phyloP scores from a whole-genome alignment of 1,140 invertebrate species.

The Chironomus striatipennis region DNA sequence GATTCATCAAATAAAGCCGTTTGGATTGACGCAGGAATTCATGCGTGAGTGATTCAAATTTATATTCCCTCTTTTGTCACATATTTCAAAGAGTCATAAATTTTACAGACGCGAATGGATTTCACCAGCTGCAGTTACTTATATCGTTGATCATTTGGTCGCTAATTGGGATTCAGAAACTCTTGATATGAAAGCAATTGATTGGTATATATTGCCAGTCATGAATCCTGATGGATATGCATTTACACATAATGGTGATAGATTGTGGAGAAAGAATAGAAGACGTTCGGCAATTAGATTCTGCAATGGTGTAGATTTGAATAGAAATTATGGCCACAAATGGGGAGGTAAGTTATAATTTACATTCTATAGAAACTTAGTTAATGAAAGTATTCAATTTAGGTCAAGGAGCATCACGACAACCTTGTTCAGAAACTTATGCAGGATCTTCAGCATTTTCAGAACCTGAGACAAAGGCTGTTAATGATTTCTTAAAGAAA shows the following conservation, averaged over 20 bases:
- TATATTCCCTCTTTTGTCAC: not conserved
- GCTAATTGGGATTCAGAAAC: slow-evolving; percentile 59
- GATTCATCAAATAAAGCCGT: slow-evolving; percentile 49
- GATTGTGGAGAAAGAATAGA: slow-evolving; percentile 77
- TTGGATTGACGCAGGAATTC: slow-evolving; percentile 70
- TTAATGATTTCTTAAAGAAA: slow-evolving; percentile 48
- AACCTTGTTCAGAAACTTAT: slow-evolving; percentile 84
- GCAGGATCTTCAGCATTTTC: slow-evolving; percentile 82
- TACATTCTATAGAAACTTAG: too few relatives aligned
- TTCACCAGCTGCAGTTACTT: slow-evolving; percentile 73
- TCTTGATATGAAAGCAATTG: slow-evolving; percentile 60
- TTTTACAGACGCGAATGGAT: slow-evolving; percentile 72
- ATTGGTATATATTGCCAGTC: slow-evolving; percentile 76
- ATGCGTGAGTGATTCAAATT: slow-evolving; percentile 45
- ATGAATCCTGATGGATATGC: slow-evolving; percentile 76
- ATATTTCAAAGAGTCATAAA: not conserved
- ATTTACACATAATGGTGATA: slow-evolving; percentile 62
- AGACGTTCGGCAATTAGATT: slow-evolving; percentile 27
- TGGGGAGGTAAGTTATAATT: slow-evolving; percentile 49
- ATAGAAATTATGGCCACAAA: slow-evolving; percentile 72
- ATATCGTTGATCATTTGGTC: slow-evolving; percentile 69
- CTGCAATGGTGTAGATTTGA: slow-evolving; percentile 70
- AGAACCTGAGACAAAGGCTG: slow-evolving; percentile 79
- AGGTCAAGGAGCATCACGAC: slow-evolving; percentile 66
- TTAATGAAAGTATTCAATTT: too few relatives aligned